These are phyloP conservation scores for Metacarcinus magister DNA, from an alignment of 2,888 invertebrate species.

Conservation along the genomic window DNA sequence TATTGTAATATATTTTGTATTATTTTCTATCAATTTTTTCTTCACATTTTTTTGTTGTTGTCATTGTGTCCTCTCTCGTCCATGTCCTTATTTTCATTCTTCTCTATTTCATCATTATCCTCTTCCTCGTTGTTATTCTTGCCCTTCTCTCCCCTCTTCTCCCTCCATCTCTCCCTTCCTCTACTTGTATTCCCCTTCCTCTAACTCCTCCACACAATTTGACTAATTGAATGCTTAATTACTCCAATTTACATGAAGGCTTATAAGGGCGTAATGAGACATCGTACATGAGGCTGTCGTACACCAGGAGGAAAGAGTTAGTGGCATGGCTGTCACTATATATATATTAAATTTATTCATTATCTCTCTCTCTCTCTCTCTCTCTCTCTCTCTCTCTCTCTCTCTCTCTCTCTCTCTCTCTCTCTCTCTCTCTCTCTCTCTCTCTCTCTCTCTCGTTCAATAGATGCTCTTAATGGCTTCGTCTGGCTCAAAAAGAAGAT, in stretches of 20 bases:
- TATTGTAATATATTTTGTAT: too few species aligned
- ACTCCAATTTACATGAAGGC: neutral
- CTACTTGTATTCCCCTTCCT: neutral
- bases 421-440: neutral
- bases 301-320: neutral
- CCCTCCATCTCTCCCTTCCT: neutral
- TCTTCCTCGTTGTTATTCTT: neutral
- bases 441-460: neutral
- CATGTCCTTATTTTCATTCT: neutral
- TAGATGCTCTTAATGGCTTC: neutral
- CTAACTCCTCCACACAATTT: neutral
- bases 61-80: neutral
- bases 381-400: neutral
- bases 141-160: neutral
- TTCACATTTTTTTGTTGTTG: neutral
- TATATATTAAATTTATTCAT: neutral
- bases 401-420: slow-evolving; percentile 2
- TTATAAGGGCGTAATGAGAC: neutral
- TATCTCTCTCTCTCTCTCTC: neutral
- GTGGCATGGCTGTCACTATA: neutral
- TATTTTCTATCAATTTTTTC: too few species aligned
- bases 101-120: neutral
- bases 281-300: neutral
- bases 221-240: slow-evolving; percentile 10
- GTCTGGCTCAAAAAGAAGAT: neutral